A percentile compares a stretch with the other conserved stretches of the same genome.
Conservation (phyloP, 2,888 invertebrate genomes). For the Torymus texanus region DNA sequence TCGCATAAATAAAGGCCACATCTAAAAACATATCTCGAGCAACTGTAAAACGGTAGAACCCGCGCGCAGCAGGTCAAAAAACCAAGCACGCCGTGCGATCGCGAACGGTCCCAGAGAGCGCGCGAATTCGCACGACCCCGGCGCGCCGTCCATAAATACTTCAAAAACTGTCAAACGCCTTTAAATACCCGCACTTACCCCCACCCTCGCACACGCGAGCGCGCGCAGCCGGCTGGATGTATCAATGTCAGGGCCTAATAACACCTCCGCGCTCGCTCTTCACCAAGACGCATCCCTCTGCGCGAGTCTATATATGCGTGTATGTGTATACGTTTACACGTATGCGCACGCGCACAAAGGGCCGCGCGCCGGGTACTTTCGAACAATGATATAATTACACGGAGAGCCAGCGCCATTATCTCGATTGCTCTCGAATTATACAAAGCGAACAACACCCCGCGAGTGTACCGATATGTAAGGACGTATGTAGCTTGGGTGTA, state of each 20-base stretch:
- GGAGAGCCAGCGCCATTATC: conserved; percentile 68
- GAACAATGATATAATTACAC: conserved; percentile 73
- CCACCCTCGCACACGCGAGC: no score
- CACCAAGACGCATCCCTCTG: conserved; percentile 33
- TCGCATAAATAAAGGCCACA: no score
- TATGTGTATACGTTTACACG: conserved; percentile 25
- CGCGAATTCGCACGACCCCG: no score
- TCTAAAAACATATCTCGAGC: no score
- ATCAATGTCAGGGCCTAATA: conserved; percentile 72
- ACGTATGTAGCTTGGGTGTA: no score
- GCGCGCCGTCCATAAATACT: conserved; percentile 1
- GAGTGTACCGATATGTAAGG: not conserved
- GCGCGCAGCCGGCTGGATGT: conserved; percentile 62
- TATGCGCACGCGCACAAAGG: conserved; percentile 48
- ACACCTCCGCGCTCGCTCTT: conserved; percentile 61
- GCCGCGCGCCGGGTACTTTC: conserved; percentile 67
- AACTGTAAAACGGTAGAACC: no score
- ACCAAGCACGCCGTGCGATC: no score
- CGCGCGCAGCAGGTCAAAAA: no score
- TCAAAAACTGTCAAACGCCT: conserved; percentile 9
- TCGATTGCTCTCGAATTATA: conserved; percentile 69
- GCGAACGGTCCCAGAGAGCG: no score
- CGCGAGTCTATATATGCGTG: conserved; percentile 48
- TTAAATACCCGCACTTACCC: not conserved
- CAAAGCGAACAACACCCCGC: conserved; percentile 56